Conservation (phyloP, 2,888 invertebrate genomes). For the Monopis laevigella region DNA sequence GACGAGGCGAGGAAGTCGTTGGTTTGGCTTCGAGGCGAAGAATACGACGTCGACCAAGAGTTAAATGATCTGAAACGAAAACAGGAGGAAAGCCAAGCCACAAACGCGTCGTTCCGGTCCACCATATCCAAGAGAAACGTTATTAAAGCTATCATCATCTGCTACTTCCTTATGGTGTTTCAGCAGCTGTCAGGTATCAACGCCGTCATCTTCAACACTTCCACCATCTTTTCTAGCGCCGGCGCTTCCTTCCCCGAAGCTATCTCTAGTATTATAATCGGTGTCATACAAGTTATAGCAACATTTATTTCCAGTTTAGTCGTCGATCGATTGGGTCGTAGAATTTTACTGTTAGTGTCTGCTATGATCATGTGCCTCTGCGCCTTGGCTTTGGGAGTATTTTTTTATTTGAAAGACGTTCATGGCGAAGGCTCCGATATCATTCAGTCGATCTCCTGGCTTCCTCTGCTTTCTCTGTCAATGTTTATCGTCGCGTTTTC, state of each 20-base stretch:
- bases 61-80: conserved; percentile 67
- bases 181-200: conserved; percentile 89
- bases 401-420: conserved; percentile 64
- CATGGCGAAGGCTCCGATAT: conserved; percentile 36
- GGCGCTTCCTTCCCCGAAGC: conserved; percentile 66
- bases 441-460: conserved; percentile 70
- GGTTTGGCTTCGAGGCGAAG: conserved; percentile 75
- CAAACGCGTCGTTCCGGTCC: conserved; percentile 61
- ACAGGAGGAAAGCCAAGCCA: conserved; percentile 57
- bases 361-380: conserved; percentile 76
- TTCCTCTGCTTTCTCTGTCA: conserved; percentile 79
- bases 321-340: conserved; percentile 83
- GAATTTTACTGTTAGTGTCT: conserved; percentile 78
- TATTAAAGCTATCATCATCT: conserved; percentile 74
- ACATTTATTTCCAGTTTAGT: conserved; percentile 79
- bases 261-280: conserved; percentile 80
- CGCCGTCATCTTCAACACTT: conserved; percentile 83
- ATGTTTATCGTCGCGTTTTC: conserved; percentile 84
- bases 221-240: conserved; percentile 76
- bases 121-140: conserved; percentile 71
- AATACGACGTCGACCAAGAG: conserved; percentile 74
- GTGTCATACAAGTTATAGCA: conserved; percentile 81
- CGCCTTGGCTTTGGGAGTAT: conserved; percentile 75
- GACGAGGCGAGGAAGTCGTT: conserved; percentile 76
- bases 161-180: conserved; percentile 85